Evolutionary conservation across 2,797 vertebrate species (phyloP), one percentile per base, ranked within the genome.

Genomic region (Decapterus maruadsi): DNA sequence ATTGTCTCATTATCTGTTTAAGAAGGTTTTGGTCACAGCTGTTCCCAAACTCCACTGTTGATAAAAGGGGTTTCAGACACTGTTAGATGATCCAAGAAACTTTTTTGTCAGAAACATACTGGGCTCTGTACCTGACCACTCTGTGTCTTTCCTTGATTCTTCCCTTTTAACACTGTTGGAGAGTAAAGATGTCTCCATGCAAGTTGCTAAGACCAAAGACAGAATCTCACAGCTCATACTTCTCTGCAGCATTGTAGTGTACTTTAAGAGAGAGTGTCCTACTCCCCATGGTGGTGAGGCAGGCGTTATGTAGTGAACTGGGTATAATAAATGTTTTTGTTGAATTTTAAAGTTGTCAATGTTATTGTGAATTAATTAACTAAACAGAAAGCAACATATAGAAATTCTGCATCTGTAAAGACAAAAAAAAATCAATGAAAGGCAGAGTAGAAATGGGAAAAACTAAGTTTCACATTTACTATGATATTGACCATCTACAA

Each of bases 221-320:
- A 71, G 36, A 2, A 2, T 36, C 64, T 56, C 42, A 50, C 66
- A 36, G 16, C 19, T 56, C 26, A 26, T 64, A 19, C 8, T 57
- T 29, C 40, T 64, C 42, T 50, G 6, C 6, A 9, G 14, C 19
- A 54, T 46, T 17, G 55, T 34, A 51, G 61, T 48, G 38, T 53
- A 54, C 14, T 14, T 72, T 46, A 63, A 13, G 4, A 51, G 42
- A 22, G 12, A 19, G 10, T 45, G 7, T 22, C 36, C 19, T 9
- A 38, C 38, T 71, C 58, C 53, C 20, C 55, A 53, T 62, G 36
- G 36, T 58, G 56, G 17, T 43, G 43, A 73, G 51, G 17, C 48
- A 31, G 26, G 46, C 62, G 60, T 22, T 71, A 29, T 43, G 34
- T 36, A 36, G 34, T 36, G 7, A 36, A 36, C 6, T 0, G 0